Evolutionary conservation across 30 jellyfish, hydroid and myxozoan species (phyloP).

Genomic region (Aurelia coerulea): DNA sequence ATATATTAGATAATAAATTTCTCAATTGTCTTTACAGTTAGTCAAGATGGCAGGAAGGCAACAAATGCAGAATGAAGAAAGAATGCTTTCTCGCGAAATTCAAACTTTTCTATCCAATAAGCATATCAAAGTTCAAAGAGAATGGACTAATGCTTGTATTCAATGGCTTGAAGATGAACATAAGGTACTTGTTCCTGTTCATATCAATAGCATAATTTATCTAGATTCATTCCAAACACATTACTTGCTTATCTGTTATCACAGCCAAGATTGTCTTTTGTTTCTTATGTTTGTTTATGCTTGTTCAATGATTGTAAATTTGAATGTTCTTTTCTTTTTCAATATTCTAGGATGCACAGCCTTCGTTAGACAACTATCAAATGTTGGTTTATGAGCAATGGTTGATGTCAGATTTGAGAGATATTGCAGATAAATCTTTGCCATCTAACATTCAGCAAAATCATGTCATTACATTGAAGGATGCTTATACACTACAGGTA

Average conservation of each 20-base stretch:
- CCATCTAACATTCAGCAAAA: conserved; percentile 27
- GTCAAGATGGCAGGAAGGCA: too few relatives aligned
- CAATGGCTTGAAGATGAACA: conserved; percentile 83
- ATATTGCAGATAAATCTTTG: conserved; percentile 60
- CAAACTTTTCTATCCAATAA: conserved; percentile 15
- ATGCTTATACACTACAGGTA: conserved; percentile 80
- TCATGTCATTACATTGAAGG: background rate
- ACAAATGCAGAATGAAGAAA: too few relatives aligned
- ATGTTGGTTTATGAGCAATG: conserved; percentile 91
- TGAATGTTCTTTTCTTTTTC: background rate
- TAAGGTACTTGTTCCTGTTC: conserved; percentile 37
- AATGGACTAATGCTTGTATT: conserved; percentile 89
- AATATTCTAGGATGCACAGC: conserved; percentile 8
- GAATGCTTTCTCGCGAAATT: too few relatives aligned
- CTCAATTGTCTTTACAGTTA: too few relatives aligned
- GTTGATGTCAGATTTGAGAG: conserved; percentile 93
- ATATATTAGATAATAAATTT: too few relatives aligned
- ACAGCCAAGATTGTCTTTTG: background rate
- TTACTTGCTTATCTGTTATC: background rate
- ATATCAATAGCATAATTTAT: background rate
- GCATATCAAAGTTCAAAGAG: conserved; percentile 74
- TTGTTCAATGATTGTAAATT: background rate
- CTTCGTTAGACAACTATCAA: conserved; percentile 9
- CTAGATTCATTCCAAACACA: background rate
- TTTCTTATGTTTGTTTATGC: background rate